phyloP scores from a whole-genome alignment of 2,113 vertebrate species.

The Zosterops pallidus region DNA sequence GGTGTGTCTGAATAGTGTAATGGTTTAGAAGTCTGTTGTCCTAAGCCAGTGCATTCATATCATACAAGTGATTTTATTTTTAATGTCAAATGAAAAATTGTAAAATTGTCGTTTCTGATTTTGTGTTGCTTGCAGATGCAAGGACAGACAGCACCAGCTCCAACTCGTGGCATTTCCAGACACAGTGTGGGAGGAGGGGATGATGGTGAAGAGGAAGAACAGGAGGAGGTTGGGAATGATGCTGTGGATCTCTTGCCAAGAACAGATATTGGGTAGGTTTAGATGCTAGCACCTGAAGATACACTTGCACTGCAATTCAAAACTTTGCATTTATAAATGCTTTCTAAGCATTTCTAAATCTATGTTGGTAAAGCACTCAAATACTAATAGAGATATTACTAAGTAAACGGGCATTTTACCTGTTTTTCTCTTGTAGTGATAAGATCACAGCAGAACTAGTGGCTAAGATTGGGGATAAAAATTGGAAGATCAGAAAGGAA shows the following conservation, averaged over 20 bases:
- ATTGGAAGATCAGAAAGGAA: conserved; percentile 98
- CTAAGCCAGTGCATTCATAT: rapidly evolving
- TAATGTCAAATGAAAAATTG: background rate
- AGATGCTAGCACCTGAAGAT: background rate
- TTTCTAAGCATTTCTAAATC: background rate
- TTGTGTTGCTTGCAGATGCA: conserved; percentile 82
- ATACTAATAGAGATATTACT: background rate
- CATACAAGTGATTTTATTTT: background rate
- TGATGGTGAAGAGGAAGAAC: conserved; percentile 83
- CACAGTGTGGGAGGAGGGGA: conserved; percentile 71
- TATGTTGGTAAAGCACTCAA: background rate
- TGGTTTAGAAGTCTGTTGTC: background rate
- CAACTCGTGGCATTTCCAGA: conserved; percentile 80
- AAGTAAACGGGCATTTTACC: background rate
- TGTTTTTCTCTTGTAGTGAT: conserved; percentile 76
- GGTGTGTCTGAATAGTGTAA: background rate
- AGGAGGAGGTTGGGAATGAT: conserved; percentile 80
- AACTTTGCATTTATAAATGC: background rate
- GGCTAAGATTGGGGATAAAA: conserved; percentile 93
- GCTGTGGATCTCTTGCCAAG: conserved; percentile 93
- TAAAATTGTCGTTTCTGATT: background rate
- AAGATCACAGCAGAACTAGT: conserved; percentile 92
- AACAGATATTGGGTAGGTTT: conserved; percentile 85
- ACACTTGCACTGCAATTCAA: background rate
- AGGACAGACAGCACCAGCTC: conserved; percentile 86